A percentile compares a stretch with the other conserved stretches of the same genome.
phyloP scores from a whole-genome alignment of 2,113 vertebrate species.

The Desmodus rotundus region DNA sequence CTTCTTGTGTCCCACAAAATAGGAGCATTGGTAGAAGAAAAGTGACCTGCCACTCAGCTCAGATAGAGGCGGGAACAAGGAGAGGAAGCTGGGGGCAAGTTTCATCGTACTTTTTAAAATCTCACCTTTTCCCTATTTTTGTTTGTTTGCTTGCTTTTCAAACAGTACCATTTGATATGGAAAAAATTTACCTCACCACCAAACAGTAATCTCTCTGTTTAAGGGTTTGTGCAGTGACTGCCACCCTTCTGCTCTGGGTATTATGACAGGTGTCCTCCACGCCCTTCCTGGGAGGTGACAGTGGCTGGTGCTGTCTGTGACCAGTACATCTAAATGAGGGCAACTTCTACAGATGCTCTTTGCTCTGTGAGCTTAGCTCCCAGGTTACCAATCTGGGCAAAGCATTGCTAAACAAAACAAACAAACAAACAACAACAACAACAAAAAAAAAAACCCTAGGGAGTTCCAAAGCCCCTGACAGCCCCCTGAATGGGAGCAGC shows the following conservation, averaged over 20 bases:
- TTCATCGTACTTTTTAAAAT: background rate
- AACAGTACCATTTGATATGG: background rate
- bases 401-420: background rate
- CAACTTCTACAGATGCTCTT: background rate
- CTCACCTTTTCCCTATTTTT: background rate
- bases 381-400: background rate
- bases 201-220: background rate
- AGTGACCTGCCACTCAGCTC: background rate
- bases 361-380: background rate
- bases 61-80: background rate
- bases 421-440: background rate
- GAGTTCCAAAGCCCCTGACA: background rate
- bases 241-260: background rate
- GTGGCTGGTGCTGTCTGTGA: background rate
- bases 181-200: background rate
- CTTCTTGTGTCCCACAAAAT: background rate
- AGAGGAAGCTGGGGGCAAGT: background rate
- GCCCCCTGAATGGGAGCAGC: background rate
- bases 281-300: background rate
- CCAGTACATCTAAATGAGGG: background rate
- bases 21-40: background rate
- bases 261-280: background rate
- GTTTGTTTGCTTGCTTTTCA: background rate
- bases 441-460: background rate
- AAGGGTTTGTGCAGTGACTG: background rate